Evolutionary conservation across 2,888 invertebrate species (phyloP), one percentile per base, ranked within the genome.

Genomic region (Lasioglossum oenotherae): DNA sequence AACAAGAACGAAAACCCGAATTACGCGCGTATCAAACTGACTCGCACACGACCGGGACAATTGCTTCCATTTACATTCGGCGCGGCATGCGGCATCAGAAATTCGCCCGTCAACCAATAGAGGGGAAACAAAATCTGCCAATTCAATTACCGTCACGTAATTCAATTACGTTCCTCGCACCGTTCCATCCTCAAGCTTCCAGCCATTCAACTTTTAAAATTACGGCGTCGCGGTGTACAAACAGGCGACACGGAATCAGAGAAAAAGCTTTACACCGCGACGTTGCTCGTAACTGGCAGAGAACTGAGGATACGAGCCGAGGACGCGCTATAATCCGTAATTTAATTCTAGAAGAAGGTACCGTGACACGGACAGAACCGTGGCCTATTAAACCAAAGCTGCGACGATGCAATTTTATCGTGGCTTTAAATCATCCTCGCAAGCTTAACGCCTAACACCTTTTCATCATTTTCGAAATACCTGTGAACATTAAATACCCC

Each of bases 341-440:
- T 89, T 87, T 87, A 81, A 88, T 87, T 88, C 78, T 76, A 69
- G 85, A 76, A 82, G 82, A 88, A 87, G 87, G 44, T 69, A 81
- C 87, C 89, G 87, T 88, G 81, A 87, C 89, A 75, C 72, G 78
- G 67, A 14, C 82, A 71, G 76, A 78, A 81, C 71, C 78, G 76
- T 79, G 81, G 78, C 80, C 79, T 86, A 81, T 86, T 86, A 81
- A 83, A 86, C 57, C 67, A 78, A 76, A 73, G 57, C 49, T 77
- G 74, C 78, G 74, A 67, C 73, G 67, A 35, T 57, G 53, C 35
- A 23, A 41, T 74, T 82, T 71, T 72, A 64, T 46, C 49, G 19
- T 49, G 31, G 57, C 67, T 86, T 84, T 77, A 64, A 64, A 72
- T 38, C 23, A 49, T 31, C 35, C 71, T 27, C 74, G 72, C 44